Percentiles rank a stretch among this genome's conserved stretches.
phyloP scores from a whole-genome alignment of 1,140 invertebrate species.

The Eufriesea mexicana region DNA sequence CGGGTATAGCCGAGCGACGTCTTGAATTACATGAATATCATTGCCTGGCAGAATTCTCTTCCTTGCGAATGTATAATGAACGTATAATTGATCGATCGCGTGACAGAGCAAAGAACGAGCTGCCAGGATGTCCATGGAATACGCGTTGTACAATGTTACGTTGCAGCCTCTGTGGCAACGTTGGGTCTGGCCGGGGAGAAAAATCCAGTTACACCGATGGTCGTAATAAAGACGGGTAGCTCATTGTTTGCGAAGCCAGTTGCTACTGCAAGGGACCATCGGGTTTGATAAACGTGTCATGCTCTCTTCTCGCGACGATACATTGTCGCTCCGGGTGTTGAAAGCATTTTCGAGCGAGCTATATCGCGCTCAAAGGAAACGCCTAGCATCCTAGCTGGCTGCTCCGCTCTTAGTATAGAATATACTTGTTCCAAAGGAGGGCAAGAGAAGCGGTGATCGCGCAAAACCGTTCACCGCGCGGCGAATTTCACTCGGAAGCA shows the following conservation, averaged over 20 bases:
- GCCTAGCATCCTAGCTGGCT: conserved; percentile 9
- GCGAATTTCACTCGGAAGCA: conserved; percentile 25
- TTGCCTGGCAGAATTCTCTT: conserved; percentile 25
- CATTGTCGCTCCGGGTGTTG: neutral
- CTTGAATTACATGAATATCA: conserved; percentile 47
- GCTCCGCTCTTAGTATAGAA: neutral
- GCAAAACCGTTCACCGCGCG: conserved; percentile 39
- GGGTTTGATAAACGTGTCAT: neutral
- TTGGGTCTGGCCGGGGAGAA: neutral
- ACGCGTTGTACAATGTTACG: neutral
- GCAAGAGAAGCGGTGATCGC: conserved; percentile 35
- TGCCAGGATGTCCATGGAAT: too few relatives aligned
- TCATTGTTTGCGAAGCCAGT: too few relatives aligned
- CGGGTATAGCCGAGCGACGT: conserved; percentile 18
- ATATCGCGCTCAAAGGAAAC: conserved; percentile 25
- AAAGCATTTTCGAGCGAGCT: neutral
- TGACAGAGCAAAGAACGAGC: conserved; percentile 15
- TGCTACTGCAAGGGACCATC: neutral
- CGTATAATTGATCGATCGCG: conserved; percentile 49
- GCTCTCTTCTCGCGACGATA: neutral
- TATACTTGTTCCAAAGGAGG: conserved; percentile 35
- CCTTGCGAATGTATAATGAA: conserved; percentile 25
- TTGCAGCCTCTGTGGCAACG: too few relatives aligned
- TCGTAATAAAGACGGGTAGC: too few relatives aligned
- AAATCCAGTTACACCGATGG: neutral